phyloP scores from a whole-genome alignment of 2,888 invertebrate genomes.

The Eremobia ochroleuca region DNA sequence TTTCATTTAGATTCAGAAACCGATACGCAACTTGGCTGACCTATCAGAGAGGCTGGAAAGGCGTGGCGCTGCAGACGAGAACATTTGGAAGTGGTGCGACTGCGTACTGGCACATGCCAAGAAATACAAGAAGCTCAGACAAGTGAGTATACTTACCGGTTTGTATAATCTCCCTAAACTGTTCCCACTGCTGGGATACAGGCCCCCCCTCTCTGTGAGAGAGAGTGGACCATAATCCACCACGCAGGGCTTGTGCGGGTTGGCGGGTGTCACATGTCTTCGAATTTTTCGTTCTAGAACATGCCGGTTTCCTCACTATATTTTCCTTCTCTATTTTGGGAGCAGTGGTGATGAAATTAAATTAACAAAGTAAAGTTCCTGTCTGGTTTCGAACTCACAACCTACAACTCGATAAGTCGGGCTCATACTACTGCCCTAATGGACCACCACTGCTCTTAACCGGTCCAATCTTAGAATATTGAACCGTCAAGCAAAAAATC shows the following conservation, averaged over 20 bases:
- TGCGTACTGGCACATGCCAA: conserved; percentile 71
- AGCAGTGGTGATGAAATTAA: not conserved
- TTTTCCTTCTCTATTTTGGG: not conserved
- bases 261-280: not conserved
- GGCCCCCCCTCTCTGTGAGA: not conserved
- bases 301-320: not conserved
- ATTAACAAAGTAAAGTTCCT: not conserved
- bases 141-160: conserved; percentile 21
- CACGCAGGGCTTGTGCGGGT: not conserved
- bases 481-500: not conserved
- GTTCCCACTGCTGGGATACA: not conserved
- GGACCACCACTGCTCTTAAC: not conserved
- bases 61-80: conserved; percentile 84
- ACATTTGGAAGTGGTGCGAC: conserved; percentile 83
- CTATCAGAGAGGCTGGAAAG: conserved; percentile 76
- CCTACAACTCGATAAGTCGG: not conserved
- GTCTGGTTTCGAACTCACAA: not conserved
- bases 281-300: not conserved
- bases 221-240: not conserved
- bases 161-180: not conserved
- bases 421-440: not conserved
- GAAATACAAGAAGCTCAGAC: conserved; percentile 39
- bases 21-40: conserved; percentile 80
- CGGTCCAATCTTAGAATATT: not conserved
- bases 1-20: conserved; percentile 69